Conservation (phyloP, 1,140 invertebrate species). For the Neodiprion pinetum region DNA sequence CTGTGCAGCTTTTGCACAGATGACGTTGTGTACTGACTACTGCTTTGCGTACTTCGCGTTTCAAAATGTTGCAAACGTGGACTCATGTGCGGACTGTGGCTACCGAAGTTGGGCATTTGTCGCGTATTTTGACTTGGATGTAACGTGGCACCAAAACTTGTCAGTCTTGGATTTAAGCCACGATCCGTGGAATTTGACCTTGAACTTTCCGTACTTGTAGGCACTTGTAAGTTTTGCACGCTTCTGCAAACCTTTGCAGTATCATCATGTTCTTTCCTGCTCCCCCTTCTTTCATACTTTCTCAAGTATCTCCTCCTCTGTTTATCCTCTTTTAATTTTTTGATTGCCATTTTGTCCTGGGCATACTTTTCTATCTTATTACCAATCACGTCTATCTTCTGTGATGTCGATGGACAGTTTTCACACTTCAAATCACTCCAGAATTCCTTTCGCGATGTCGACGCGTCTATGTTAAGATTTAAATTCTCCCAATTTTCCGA, state of each 20-base stretch:
- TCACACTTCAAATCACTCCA: slow-evolving; percentile 56
- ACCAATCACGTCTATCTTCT: slow-evolving; percentile 46
- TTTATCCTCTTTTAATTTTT: slow-evolving; percentile 41
- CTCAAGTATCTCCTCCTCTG: slow-evolving; percentile 46
- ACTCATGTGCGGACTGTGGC: slow-evolving; percentile 54
- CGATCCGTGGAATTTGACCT: slow-evolving; percentile 57
- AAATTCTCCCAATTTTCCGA: slow-evolving; percentile 60
- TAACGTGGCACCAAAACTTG: slow-evolving; percentile 50
- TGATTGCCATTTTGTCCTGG: slow-evolving; percentile 37
- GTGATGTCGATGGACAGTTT: slow-evolving; percentile 54
- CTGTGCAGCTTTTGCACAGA: slow-evolving; percentile 33
- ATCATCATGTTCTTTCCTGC: background rate
- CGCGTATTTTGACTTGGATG: slow-evolving; percentile 57
- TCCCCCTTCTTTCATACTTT: slow-evolving; percentile 38
- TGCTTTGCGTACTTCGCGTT: slow-evolving; percentile 32
- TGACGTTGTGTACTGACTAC: slow-evolving; percentile 21
- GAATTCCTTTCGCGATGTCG: slow-evolving; percentile 47
- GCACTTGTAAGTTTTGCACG: slow-evolving; percentile 23
- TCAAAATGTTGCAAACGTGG: slow-evolving; percentile 57
- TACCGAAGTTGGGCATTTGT: slow-evolving; percentile 58
- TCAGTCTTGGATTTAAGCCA: slow-evolving; percentile 48
- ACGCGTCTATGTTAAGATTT: slow-evolving; percentile 54
- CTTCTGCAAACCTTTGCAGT: slow-evolving; percentile 19
- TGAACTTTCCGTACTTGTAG: slow-evolving; percentile 54
- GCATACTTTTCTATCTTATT: slow-evolving; percentile 42